These are phyloP conservation scores for Andrena bicolor DNA, from an alignment of 2,888 invertebrate genomes.

Conservation along the genomic window DNA sequence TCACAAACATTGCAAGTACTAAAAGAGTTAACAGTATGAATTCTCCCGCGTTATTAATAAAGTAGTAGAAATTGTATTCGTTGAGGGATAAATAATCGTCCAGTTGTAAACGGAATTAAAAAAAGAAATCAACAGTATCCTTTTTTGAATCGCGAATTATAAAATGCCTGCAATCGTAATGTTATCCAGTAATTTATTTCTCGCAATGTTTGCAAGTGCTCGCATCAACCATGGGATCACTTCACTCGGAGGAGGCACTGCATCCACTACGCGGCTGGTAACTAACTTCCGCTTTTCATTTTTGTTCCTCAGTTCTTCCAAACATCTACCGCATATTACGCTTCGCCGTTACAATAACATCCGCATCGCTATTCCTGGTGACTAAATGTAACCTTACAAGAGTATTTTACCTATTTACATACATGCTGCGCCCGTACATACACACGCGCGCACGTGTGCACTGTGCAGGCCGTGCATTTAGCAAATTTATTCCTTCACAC, in stretches of 20 bases:
- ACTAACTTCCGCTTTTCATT: conserved; percentile 63
- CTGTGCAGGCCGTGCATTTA: conserved; percentile 63
- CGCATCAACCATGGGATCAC: neutral
- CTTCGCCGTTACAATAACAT: conserved; percentile 74
- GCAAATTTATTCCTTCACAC: conserved; percentile 70
- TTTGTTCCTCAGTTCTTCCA: conserved; percentile 62
- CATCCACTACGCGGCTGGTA: conserved; percentile 74
- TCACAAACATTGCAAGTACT: no score
- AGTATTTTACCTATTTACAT: conserved; percentile 69
- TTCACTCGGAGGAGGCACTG: conserved; percentile 67
- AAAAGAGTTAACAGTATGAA: neutral
- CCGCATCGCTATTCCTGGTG: conserved; percentile 71
- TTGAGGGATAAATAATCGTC: neutral
- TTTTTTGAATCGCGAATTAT: neutral
- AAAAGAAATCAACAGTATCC: no score
- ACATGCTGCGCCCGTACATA: conserved; percentile 52
- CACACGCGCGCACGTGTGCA: conserved; percentile 56
- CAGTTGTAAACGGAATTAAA: no score
- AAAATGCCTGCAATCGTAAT: neutral
- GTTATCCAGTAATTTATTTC: neutral
- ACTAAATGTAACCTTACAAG: conserved; percentile 74
- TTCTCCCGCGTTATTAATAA: neutral
- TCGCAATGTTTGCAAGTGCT: neutral
- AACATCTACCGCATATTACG: conserved; percentile 81
- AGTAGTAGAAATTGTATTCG: no score